phyloP scores from a whole-genome alignment of 2,113 vertebrate genomes.

The Calyptommatus sinebrachiatus region DNA sequence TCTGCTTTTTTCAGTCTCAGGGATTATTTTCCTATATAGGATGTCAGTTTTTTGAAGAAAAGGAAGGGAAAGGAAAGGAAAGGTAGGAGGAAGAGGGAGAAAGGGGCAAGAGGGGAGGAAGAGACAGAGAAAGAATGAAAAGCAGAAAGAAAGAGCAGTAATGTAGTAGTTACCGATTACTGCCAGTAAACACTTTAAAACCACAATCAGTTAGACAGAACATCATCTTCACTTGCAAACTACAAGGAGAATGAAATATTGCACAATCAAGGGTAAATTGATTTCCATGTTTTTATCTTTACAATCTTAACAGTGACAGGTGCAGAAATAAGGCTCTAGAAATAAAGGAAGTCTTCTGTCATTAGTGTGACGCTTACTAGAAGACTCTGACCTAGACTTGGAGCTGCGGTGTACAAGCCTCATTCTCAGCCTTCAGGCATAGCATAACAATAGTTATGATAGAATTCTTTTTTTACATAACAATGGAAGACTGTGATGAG shows the following conservation, averaged over 20 bases:
- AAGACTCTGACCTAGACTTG: no score
- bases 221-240: background rate
- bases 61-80: background rate
- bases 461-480: background rate
- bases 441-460: background rate
- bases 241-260: background rate
- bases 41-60: background rate
- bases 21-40: background rate
- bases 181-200: conserved; percentile 1
- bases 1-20: accelerated
- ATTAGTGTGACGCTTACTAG: background rate
- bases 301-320: background rate
- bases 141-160: background rate
- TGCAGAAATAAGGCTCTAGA: background rate
- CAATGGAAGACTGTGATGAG: background rate
- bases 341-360: background rate
- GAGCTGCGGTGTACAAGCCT: background rate
- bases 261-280: background rate
- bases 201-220: background rate
- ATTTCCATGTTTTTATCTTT: conserved; percentile 14
- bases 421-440: background rate
- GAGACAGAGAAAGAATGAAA: background rate
- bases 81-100: background rate
- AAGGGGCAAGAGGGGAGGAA: background rate
- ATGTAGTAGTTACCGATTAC: background rate